A percentile compares a stretch with the other conserved stretches of the same genome.
phyloP scores from a whole-genome alignment of 2,888 invertebrate species.

The Hypolimnas misippus region DNA sequence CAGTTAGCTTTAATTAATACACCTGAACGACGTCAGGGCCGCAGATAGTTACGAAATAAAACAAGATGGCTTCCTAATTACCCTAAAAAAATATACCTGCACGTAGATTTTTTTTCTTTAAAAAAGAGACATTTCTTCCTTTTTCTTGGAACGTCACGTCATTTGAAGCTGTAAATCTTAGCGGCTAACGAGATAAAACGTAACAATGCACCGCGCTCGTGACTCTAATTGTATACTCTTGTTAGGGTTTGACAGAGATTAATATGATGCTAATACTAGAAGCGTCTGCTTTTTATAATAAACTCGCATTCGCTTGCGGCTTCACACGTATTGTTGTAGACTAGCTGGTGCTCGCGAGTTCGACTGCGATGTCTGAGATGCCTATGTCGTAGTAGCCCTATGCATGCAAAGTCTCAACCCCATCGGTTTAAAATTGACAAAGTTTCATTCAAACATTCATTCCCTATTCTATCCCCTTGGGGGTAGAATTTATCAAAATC shows the following conservation, averaged over 20 bases:
- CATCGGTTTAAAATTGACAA: no score
- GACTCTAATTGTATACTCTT: slow-evolving; percentile 39
- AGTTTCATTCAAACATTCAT: no score
- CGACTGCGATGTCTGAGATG: no score
- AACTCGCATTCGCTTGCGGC: no score
- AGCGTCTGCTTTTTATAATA: not conserved
- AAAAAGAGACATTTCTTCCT: slow-evolving; percentile 12
- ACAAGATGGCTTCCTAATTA: not conserved
- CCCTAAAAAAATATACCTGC: not conserved
- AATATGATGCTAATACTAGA: slow-evolving; percentile 16
- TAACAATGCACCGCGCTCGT: slow-evolving; percentile 34
- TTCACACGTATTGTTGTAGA: no score
- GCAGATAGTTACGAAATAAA: not conserved
- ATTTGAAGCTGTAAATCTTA: slow-evolving; percentile 36
- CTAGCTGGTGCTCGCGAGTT: no score
- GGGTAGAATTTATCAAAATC: no score
- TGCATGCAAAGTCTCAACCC: no score
- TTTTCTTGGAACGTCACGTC: slow-evolving; percentile 20
- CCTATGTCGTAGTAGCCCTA: no score
- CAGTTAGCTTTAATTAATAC: no score
- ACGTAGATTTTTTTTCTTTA: not conserved
- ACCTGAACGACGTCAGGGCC: no score
- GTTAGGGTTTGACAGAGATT: slow-evolving; percentile 25
- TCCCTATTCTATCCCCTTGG: no score
- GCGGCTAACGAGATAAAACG: slow-evolving; percentile 36